Base-by-base conservation (phyloP, 92 coral and sea anemone species). In the Nematostella vectensis region DNA sequence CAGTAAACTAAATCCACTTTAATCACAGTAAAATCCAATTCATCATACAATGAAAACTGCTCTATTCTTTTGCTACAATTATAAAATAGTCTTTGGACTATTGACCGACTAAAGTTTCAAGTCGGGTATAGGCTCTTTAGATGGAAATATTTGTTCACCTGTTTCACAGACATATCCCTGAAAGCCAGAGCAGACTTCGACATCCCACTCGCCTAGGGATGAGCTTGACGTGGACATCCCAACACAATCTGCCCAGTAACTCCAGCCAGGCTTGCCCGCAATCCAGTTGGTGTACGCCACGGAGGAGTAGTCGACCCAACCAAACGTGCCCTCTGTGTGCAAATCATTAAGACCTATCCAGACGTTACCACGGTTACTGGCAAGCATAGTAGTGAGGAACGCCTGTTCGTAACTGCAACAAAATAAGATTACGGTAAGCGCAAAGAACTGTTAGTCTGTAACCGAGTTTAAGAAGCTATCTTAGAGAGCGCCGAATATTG, bases 321-420 rank as follows among this genome's bases (percentile, higher is more conserved):
- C 17, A 48, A 54, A 89, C 1, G 66, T 55, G 27, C 69, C 74
- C 27, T 72, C 82, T 0, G 58, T 24, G 52, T 77, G 83, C 10
- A 24, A 29, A 71, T 72, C 94, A 58, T 67, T 89, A 18, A 89
- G 24, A 2, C 96, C 96, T 19, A 81, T 89, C 96, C 96, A 89
- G 12, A 89, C 65, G 22, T 27, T 33, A 8, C 36, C 57, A 12
- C 59, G 48, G 42, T 71, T 38, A 26, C 57, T 78, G 24, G 56
- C 55, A 2, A 85, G 62, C 56, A 69, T 47, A 27, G 79, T 68
- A 1, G 72, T 75, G n/a, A 89, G 55, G 54, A 85, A 89, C 3
- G 96, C 89, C 47, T 85, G 88, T 51, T 89, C 96, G 54, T 77
- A 61, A 62, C 96, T 87, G 17, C 30, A 29, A 13, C 13, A 55